Base-by-base conservation (phyloP, 2,113 vertebrate genomes). In the Passer domesticus region DNA sequence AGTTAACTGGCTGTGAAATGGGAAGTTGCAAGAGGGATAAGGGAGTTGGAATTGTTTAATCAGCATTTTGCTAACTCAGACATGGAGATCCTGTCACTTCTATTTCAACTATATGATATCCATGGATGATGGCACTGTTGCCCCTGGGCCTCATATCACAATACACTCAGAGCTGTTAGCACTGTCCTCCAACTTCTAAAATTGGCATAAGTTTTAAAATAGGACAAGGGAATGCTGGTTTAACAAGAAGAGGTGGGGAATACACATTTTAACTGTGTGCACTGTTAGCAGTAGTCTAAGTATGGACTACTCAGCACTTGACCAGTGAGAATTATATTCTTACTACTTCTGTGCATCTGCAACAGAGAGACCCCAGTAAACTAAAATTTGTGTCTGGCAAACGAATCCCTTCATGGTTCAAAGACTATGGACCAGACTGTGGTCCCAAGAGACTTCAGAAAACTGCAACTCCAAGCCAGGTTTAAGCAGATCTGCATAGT, bases 1-100 rank as follows among this genome's bases (percentile, higher is more conserved):
- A 92, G 79, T 94, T 95, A 94, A 90, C 94, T 93, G 76, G 39
- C 94, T 94, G 94, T 95, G 94, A 97, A 95, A 96, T 91, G 74
- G 77, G 60, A 87, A 88, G 83, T 27, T 88, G 72, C 72, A 94
- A 73, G 59, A 77, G 46, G 68, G 50, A 67, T 83, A 90, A 89
- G 55, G 55, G 88, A 95, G 33, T 72, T 70, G 53, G 72, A 92
- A 82, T 67, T 88, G 67, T 87, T 88, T 85, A 80, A 85, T 90
- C 86, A 92, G 85, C 82, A 39, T 76, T 91, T 93, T 74, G 22
- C 67, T 88, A 86, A 70, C 53, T 83, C 52, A 76, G 55, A 92
- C 63, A 43, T 63, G 76, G 76, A 81, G 85, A 80, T 88, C 15
- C n/a, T 80, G 72, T 58, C 55, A 55, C 59, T 93, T 85, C 37